Percentiles rank a stretch among this genome's conserved stretches.
Evolutionary conservation across 2,888 invertebrate species (phyloP).

Genomic region (Cephus sareptanus): DNA sequence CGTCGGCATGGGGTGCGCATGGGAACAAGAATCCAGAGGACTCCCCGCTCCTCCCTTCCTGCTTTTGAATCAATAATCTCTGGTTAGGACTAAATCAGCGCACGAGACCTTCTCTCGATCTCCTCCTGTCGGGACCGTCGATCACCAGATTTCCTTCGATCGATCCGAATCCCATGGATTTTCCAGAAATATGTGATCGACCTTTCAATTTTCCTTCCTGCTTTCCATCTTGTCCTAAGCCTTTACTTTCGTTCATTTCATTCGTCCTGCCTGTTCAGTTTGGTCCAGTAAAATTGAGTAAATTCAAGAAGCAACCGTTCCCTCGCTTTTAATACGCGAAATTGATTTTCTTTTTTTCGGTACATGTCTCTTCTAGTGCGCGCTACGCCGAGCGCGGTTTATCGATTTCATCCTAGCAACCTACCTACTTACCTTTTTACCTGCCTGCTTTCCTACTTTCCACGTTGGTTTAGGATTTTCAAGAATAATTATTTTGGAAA

Average conservation of each 20-base stretch:
- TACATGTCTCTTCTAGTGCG: constrained; percentile 31
- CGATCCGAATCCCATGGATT: neutral
- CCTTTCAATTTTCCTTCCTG: neutral
- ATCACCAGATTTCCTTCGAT: neutral
- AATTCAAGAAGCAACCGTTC: neutral
- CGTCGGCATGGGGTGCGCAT: constrained; percentile 29
- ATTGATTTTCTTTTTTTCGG: constrained; percentile 17
- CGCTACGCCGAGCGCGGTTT: constrained; percentile 55
- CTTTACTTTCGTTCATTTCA: neutral
- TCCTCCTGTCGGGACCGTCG: neutral
- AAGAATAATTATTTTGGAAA: neutral
- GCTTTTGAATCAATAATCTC: constrained; percentile 43
- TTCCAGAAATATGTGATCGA: neutral
- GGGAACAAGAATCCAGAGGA: constrained; percentile 28
- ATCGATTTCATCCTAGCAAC: constrained; percentile 53
- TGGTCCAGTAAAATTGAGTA: neutral
- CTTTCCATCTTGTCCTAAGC: neutral
- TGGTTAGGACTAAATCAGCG: neutral
- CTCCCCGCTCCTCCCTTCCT: constrained; percentile 19
- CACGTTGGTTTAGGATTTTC: neutral
- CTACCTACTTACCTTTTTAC: neutral
- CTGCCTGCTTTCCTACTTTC: neutral
- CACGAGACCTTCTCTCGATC: neutral
- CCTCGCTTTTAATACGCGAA: neutral
- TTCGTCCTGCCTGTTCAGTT: neutral